Conservation (phyloP, 2,888 invertebrate species). For the Abrostola tripartita region DNA sequence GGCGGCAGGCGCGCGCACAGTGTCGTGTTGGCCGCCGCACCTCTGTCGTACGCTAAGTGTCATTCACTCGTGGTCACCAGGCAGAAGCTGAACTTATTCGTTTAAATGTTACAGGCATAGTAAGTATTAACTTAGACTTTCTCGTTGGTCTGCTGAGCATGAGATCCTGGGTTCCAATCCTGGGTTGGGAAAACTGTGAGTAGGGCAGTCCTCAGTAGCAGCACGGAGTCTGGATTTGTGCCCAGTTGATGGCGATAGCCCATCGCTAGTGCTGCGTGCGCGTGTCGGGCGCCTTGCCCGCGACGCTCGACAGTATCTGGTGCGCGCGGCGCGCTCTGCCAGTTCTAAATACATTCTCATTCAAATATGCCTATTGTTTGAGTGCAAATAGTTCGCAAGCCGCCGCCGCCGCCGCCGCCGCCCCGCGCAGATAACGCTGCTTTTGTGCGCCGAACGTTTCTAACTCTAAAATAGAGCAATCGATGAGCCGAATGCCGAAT, state of each 20-base stretch:
- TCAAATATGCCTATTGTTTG: constrained; percentile 13
- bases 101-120: too few relatives aligned
- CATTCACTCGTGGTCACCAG: too few relatives aligned
- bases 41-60: too few relatives aligned
- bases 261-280: not conserved
- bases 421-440: constrained; percentile 26
- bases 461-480: constrained; percentile 54
- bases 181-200: too few relatives aligned
- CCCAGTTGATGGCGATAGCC: too few relatives aligned
- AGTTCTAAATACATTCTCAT: constrained; percentile 9
- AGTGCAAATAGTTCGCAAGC: constrained; percentile 16
- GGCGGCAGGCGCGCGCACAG: too few relatives aligned
- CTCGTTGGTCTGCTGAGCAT: too few relatives aligned
- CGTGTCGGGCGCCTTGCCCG: not conserved
- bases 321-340: not conserved
- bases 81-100: too few relatives aligned
- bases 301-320: not conserved
- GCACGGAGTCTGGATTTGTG: too few relatives aligned
- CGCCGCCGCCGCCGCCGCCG: not conserved
- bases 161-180: too few relatives aligned
- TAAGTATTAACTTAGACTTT: too few relatives aligned
- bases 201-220: too few relatives aligned
- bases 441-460: constrained; percentile 34
- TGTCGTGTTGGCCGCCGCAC: not conserved
- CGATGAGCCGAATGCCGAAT: constrained; percentile 49